These are phyloP conservation scores for Mionectes olivaceus DNA, from an alignment of 2,797 vertebrate species.

Conservation along the genomic window DNA sequence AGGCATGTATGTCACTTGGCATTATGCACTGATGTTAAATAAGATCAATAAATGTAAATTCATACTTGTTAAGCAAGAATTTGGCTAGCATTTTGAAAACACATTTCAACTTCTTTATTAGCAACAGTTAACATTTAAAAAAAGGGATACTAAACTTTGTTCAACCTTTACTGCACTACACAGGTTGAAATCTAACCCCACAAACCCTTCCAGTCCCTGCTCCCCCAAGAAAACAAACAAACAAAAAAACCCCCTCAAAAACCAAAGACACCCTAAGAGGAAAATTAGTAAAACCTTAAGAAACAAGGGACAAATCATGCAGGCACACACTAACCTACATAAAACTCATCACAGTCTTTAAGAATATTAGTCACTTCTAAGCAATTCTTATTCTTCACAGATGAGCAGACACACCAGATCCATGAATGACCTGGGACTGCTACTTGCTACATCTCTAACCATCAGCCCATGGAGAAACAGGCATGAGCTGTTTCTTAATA, in stretches of 20 bases:
- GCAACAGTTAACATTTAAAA: not conserved
- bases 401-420: constrained; percentile 50
- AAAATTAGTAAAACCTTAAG: constrained; percentile 4
- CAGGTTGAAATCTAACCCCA: not conserved
- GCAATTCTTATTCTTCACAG: constrained; percentile 52
- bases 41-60: constrained; percentile 38
- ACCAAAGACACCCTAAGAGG: not conserved
- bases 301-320: not conserved
- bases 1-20: not conserved
- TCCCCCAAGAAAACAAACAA: not conserved
- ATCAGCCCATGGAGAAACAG: constrained; percentile 58
- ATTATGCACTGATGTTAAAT: not conserved
- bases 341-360: not conserved
- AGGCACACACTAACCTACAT: not conserved
- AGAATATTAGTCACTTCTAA: constrained; percentile 44
- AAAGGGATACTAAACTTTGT: not conserved
- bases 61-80: not conserved
- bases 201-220: not conserved
- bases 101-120: not conserved
- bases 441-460: constrained; percentile 67
- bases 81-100: not conserved
- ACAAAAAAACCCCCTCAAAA: not conserved
- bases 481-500: constrained; percentile 66
- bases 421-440: constrained; percentile 54
- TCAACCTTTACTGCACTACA: not conserved